Evolutionary conservation across 2,888 invertebrate genomes (phyloP).

Genomic region (Nephrotoma guestfalica): DNA sequence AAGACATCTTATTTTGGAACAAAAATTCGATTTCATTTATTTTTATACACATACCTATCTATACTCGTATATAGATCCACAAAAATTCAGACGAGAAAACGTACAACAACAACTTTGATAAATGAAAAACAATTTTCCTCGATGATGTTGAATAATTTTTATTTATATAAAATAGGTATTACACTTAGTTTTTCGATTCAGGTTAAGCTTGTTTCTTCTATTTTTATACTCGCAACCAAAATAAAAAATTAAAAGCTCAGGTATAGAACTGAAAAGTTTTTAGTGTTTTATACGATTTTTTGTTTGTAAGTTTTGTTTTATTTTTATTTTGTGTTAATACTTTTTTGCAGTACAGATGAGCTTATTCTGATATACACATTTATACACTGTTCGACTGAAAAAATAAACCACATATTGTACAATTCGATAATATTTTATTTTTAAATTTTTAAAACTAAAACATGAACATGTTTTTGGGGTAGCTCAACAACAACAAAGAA

Average conservation of each 20-base stretch:
- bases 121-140: not conserved
- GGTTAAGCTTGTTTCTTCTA: not conserved
- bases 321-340: not conserved
- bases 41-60: not conserved
- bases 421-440: not conserved
- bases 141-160: not conserved
- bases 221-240: not conserved
- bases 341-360: not conserved
- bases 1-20: not conserved
- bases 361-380: too few species aligned
- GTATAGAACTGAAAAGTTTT: not conserved
- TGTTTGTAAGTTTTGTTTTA: not conserved
- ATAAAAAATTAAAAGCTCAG: not conserved
- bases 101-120: not conserved
- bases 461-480: too few species aligned
- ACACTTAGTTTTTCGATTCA: not conserved
- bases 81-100: not conserved
- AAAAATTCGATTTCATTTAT: not conserved
- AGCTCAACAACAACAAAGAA: too few species aligned
- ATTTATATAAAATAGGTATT: not conserved
- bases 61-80: too few species aligned
- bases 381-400: too few species aligned
- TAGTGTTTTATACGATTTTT: not conserved
- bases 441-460: not conserved
- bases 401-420: not conserved